phyloP scores from a whole-genome alignment of 2,888 invertebrate genomes.

The Stenchaetothrips biformis region DNA sequence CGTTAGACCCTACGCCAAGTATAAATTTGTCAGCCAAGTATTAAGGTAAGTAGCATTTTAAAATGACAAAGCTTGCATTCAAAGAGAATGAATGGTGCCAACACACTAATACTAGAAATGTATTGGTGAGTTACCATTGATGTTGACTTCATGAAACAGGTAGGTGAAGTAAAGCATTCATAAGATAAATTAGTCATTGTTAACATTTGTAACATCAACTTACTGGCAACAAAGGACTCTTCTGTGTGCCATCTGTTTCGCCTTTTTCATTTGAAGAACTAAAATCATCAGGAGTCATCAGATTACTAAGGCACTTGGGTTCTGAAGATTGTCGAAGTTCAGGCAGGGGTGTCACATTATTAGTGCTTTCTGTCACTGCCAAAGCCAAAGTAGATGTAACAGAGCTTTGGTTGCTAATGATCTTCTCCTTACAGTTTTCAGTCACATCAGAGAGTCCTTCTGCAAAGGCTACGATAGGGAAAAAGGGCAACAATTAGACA shows the following conservation, averaged over 20 bases:
- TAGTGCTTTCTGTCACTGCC: background rate
- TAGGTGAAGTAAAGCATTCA: background rate
- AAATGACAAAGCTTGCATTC: background rate
- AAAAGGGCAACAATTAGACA: background rate
- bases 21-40: background rate
- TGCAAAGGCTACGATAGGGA: background rate
- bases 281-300: conserved; percentile 87
- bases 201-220: background rate
- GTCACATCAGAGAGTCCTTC: background rate
- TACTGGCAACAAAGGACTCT: conserved; percentile 33
- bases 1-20: too few species aligned
- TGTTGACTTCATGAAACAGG: background rate
- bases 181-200: background rate
- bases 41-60: background rate
- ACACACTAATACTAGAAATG: too few species aligned
- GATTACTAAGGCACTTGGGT: conserved; percentile 50
- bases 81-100: background rate
- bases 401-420: background rate
- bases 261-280: conserved; percentile 54
- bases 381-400: background rate
- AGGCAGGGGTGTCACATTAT: background rate
- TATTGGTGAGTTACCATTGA: background rate
- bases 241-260: conserved; percentile 39
- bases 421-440: background rate
- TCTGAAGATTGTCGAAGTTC: background rate